Evolutionary conservation across 2,113 vertebrate genomes (phyloP).

Genomic region (Pelusios castaneus): DNA sequence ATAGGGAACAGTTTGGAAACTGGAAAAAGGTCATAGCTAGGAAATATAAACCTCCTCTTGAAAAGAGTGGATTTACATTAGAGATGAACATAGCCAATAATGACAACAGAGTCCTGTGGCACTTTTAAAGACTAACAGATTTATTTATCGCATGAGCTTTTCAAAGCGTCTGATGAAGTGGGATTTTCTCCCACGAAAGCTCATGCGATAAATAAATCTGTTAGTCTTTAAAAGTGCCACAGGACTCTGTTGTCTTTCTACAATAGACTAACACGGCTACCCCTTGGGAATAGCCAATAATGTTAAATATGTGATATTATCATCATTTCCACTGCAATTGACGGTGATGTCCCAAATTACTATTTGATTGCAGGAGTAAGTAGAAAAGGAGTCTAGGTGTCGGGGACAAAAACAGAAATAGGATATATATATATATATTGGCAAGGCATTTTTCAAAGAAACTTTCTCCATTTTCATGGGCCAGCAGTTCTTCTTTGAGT

Average conservation of each 20-base stretch:
- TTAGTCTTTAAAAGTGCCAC: too few species aligned
- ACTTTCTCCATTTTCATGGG: not conserved
- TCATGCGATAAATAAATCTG: too few species aligned
- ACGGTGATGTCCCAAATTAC: not conserved
- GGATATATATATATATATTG: not conserved
- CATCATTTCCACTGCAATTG: not conserved
- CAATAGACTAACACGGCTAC: too few species aligned
- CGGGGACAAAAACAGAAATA: not conserved
- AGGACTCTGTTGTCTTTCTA: too few species aligned
- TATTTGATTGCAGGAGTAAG: not conserved
- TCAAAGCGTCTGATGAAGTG: too few species aligned
- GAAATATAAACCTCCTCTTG: not conserved
- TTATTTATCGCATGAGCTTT: too few species aligned
- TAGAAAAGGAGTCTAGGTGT: not conserved
- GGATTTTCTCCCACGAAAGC: too few species aligned
- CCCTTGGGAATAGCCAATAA: too few species aligned
- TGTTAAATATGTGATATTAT: not conserved
- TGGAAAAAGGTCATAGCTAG: not conserved
- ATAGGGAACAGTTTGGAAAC: not conserved
- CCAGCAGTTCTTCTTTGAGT: too few species aligned
- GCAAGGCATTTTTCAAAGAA: not conserved
- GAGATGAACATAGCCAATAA: not conserved
- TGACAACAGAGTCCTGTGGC: too few species aligned
- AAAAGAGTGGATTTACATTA: not conserved
- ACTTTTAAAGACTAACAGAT: too few species aligned